These are phyloP conservation scores for Champsocephalus gunnari DNA, from an alignment of 2,797 vertebrate species.

Conservation along the genomic window DNA sequence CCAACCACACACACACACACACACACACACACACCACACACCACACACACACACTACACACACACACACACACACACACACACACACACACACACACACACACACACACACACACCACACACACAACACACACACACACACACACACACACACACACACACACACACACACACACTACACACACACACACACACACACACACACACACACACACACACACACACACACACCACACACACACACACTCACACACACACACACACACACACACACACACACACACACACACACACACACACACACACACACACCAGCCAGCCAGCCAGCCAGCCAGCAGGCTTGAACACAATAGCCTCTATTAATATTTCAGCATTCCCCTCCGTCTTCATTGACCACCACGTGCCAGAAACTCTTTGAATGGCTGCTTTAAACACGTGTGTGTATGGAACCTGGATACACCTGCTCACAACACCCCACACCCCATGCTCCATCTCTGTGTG, in stretches of 20 bases:
- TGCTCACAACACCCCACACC: neutral
- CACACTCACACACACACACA: constrained; percentile 17
- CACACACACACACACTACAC: constrained; percentile 17
- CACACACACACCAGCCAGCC: constrained; percentile 18
- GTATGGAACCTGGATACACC: constrained; percentile 9
- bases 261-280: constrained; percentile 19
- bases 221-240: constrained; percentile 19
- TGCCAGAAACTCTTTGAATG: constrained; percentile 73
- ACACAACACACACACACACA: constrained; percentile 20
- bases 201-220: constrained; percentile 20
- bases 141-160: constrained; percentile 20
- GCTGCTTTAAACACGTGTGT: constrained; percentile 33
- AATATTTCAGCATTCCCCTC: constrained; percentile 91
- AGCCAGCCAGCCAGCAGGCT: constrained; percentile 88
- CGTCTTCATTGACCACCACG: constrained; percentile 83
- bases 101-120: constrained; percentile 19
- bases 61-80: constrained; percentile 18
- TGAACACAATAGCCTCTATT: constrained; percentile 90
- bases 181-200: constrained; percentile 17
- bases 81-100: constrained; percentile 18
- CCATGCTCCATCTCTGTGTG: neutral
- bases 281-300: constrained; percentile 20
- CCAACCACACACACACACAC: constrained; percentile 19
- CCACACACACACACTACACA: too few species aligned
- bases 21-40: constrained; percentile 20